Evolutionary conservation across 2,888 invertebrate genomes (phyloP), one percentile per base, ranked within the genome.

Genomic region (Seira ritae): DNA sequence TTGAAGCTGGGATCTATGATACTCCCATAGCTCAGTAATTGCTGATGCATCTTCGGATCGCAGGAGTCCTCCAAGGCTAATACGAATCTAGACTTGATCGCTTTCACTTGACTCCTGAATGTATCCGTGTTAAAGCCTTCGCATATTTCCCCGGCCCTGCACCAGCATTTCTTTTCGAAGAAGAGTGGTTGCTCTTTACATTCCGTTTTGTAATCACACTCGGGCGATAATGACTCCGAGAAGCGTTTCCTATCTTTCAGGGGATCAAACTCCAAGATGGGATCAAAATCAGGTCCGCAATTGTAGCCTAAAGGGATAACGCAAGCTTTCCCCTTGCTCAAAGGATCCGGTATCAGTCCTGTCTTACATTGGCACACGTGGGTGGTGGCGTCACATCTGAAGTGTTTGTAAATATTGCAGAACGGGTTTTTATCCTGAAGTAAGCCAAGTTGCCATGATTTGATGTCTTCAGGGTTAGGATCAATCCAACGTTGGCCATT

Each of bases 121-220:
- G 1, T 0, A 1, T 69, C 69, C 17, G 37, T 69, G 31, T 77
- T 62, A 60, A 77, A 69, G 2, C 1, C 50, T 2, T 60, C 37
- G 22, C 60, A 10, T 37, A 50, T 68, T 55, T 31, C n/a, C 10
- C 20, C 31, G 3, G 10, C 23, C 12, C 23, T 17, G 55, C 84
- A 84, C 84, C 84, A 84, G 20, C 84, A 84, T 20, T 79, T 79
- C 42, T 73, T 78, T 24, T 70, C 60, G 67, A 79, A 79, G 20
- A 79, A 75, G 1, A 84, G 46, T 1, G 84, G 74, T 8, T 65
- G 19, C 8, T 68, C 65, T 2, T n/a, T 24, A 23, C 84, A 84
- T 8, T 46, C 23, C 8, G 73, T 67, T 12, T 50, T 50, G 6
- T 37, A 15, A 1, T 65, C 37, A 24, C 84, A 84, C 1, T 19